A percentile compares a stretch with the other conserved stretches of the same genome.
These are phyloP conservation scores for Myiozetetes cayanensis DNA, from an alignment of 2,113 vertebrate species.

Conservation along the genomic window DNA sequence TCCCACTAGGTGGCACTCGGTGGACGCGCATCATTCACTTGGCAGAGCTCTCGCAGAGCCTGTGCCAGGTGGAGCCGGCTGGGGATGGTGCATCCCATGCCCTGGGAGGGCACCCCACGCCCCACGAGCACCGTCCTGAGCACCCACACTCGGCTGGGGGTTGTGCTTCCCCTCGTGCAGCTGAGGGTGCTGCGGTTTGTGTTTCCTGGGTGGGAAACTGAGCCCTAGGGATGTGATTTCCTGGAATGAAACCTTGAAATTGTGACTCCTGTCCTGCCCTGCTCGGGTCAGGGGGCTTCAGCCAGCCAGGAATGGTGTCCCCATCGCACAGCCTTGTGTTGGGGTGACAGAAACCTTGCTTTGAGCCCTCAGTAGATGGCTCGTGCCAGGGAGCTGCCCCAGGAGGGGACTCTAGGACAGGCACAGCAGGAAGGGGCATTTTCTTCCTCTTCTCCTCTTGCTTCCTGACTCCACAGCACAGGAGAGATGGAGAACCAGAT, in stretches of 20 bases:
- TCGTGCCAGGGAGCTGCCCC: not conserved
- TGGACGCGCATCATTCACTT: not conserved
- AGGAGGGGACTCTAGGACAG: not conserved
- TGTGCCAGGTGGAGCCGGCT: accelerated
- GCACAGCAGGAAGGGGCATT: not conserved
- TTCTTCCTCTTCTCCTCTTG: too few species aligned
- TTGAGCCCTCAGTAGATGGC: accelerated
- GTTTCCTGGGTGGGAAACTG: not conserved
- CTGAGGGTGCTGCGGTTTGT: not conserved
- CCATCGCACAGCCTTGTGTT: not conserved
- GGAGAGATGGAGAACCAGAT: not conserved
- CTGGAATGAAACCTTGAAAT: not conserved
- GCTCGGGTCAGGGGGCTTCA: not conserved
- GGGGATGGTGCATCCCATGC: not conserved
- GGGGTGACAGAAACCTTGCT: not conserved
- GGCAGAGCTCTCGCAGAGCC: not conserved
- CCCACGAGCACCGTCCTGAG: accelerated
- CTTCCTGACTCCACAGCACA: not conserved
- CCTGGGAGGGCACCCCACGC: accelerated
- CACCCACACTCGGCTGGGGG: accelerated
- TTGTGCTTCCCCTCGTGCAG: accelerated
- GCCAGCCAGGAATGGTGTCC: too few species aligned
- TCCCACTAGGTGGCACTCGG: constrained; percentile 61
- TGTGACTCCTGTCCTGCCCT: accelerated
- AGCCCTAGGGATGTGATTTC: not conserved